Percentiles rank a stretch among this genome's conserved stretches.
These are phyloP conservation scores for Dromaius novaehollandiae DNA, from an alignment of 2,113 vertebrate species.

Conservation along the genomic window DNA sequence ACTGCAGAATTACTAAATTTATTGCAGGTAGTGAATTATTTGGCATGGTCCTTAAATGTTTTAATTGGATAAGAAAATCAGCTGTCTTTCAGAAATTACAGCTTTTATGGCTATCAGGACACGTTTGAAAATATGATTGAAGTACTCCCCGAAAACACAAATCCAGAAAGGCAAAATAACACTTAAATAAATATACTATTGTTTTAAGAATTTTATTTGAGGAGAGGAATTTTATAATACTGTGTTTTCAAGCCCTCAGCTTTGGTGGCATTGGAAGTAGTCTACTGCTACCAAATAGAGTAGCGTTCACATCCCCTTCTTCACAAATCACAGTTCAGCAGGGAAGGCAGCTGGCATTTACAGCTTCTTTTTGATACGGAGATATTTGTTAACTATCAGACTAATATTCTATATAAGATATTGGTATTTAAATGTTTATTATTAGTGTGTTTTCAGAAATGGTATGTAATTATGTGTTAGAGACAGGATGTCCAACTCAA, in stretches of 20 bases:
- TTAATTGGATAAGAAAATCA: not conserved
- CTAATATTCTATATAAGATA: not conserved
- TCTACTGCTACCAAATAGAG: not conserved
- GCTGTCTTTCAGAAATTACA: not conserved
- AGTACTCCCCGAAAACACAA: not conserved
- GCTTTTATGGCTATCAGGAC: not conserved
- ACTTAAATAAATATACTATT: no score
- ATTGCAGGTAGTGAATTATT: not conserved
- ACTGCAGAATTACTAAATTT: no score
- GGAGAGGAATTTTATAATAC: not conserved
- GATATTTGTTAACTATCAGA: not conserved
- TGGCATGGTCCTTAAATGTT: constrained; percentile 28
- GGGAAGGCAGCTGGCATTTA: not conserved
- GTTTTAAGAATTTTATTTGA: not conserved
- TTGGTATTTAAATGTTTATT: not conserved
- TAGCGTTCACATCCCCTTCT: not conserved
- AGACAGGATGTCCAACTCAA: not conserved
- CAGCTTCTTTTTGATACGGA: not conserved
- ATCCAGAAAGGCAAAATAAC: not conserved
- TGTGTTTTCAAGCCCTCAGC: not conserved
- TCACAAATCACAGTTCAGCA: not conserved
- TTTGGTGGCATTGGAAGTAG: not conserved
- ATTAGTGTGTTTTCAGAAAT: not conserved
- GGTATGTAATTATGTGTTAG: not conserved
- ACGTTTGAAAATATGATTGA: not conserved